These are phyloP conservation scores for Megalops atlanticus DNA, from an alignment of 2,113 vertebrate genomes.

Conservation along the genomic window DNA sequence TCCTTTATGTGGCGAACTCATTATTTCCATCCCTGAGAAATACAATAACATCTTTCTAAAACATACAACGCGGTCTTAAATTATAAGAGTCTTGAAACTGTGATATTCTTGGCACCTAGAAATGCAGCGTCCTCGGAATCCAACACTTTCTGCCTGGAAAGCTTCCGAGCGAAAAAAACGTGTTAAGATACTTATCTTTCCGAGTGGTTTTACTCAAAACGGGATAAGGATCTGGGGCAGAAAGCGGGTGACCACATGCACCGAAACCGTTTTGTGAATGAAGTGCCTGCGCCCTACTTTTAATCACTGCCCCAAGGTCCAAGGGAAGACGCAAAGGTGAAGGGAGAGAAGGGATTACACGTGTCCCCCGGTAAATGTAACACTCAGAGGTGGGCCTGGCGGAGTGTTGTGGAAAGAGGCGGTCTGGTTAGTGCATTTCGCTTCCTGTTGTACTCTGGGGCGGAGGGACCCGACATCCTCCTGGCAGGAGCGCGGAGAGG, in stretches of 20 bases:
- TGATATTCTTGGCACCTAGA: neutral
- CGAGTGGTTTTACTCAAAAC: conserved; percentile 1
- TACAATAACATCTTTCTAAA: neutral
- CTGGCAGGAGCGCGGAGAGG: neutral
- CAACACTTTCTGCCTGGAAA: neutral
- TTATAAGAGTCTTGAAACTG: neutral
- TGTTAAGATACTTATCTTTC: conserved; percentile 1
- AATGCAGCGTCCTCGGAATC: conserved; percentile 2
- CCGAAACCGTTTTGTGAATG: neutral
- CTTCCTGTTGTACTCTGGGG: neutral
- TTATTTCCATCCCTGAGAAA: neutral
- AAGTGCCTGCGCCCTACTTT: neutral
- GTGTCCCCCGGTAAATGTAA: neutral
- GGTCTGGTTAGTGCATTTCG: neutral
- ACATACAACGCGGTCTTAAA: neutral
- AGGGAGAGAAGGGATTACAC: neutral
- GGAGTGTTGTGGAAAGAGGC: neutral
- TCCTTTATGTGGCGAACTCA: neutral
- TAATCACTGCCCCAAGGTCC: neutral
- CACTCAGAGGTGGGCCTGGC: neutral
- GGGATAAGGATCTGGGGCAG: neutral
- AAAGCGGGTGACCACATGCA: neutral
- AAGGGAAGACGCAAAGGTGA: neutral
- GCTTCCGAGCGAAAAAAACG: neutral
- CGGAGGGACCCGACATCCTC: neutral